phyloP scores from a whole-genome alignment of 2,888 invertebrate species.

The Halictus ligatus region DNA sequence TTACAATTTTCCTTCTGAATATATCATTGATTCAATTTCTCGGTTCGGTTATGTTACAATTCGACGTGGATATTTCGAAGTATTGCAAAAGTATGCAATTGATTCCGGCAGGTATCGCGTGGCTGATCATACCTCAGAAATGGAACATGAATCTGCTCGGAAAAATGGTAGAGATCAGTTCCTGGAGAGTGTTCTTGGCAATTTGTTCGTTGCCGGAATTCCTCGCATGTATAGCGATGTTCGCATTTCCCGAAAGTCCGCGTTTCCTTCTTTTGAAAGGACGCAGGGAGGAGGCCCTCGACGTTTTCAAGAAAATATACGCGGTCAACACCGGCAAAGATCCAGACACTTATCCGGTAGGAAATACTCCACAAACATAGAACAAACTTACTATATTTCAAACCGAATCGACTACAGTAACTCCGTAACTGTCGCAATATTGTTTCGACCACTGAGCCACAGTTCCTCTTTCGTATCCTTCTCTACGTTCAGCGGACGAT shows the following conservation, averaged over 20 bases:
- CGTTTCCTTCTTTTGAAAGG: constrained; percentile 91
- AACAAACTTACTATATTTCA: too few relatives aligned
- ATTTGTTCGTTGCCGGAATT: constrained; percentile 89
- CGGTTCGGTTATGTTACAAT: neutral
- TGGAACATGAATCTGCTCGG: constrained; percentile 85
- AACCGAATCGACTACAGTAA: too few relatives aligned
- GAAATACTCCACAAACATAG: neutral
- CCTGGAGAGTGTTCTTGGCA: constrained; percentile 88
- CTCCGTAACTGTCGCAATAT: too few relatives aligned
- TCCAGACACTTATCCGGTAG: constrained; percentile 88
- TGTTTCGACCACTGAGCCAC: too few relatives aligned
- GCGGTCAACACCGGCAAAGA: constrained; percentile 85
- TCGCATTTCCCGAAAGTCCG: constrained; percentile 91
- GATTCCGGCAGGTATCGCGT: constrained; percentile 86
- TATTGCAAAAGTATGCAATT: neutral
- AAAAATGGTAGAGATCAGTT: constrained; percentile 84
- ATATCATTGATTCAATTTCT: neutral
- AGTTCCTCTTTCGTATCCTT: too few relatives aligned
- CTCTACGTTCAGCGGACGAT: too few relatives aligned
- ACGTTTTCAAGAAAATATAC: constrained; percentile 89
- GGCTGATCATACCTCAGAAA: constrained; percentile 89
- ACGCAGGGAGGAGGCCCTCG: constrained; percentile 88
- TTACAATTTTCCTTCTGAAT: neutral
- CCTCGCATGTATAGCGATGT: constrained; percentile 87
- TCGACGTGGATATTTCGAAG: neutral